These are phyloP conservation scores for Glaucopsyche alexis DNA, from an alignment of 2,888 invertebrate species.

Conservation along the genomic window DNA sequence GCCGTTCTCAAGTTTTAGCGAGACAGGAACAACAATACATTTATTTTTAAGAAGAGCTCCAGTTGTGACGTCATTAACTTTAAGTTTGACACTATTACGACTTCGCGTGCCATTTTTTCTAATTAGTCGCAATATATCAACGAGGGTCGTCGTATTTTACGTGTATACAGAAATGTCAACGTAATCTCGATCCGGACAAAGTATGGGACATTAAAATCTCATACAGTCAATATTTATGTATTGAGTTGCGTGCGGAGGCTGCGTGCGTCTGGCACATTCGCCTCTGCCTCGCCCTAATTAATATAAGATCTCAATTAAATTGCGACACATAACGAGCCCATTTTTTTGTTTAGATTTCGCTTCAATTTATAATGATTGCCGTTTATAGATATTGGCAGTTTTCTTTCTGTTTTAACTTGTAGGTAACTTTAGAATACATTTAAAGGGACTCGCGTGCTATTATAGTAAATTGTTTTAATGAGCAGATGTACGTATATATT, in stretches of 20 bases:
- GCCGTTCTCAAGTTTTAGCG: no score
- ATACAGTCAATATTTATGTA: slow-evolving; percentile 44
- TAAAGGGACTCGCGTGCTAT: neutral
- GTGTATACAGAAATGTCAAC: slow-evolving; percentile 22
- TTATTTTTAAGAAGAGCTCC: no score
- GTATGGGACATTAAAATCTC: slow-evolving; percentile 38
- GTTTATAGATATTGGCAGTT: slow-evolving; percentile 9
- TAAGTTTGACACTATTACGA: neutral
- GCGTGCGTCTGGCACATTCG: slow-evolving; percentile 76
- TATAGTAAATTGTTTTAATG: slow-evolving; percentile 1
- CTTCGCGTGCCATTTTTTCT: slow-evolving; percentile 11
- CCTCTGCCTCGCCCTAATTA: slow-evolving; percentile 73
- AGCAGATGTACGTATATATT: neutral
- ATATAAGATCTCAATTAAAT: slow-evolving; percentile 81
- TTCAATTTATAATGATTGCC: slow-evolving; percentile 31
- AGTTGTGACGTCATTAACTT: no score
- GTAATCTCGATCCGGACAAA: slow-evolving; percentile 19
- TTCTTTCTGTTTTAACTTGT: slow-evolving; percentile 23
- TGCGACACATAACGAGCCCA: slow-evolving; percentile 73
- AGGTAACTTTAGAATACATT: slow-evolving; percentile 10
- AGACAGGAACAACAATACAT: no score
- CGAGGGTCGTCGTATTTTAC: slow-evolving; percentile 15
- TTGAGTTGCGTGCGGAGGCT: slow-evolving; percentile 51
- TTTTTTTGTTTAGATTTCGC: slow-evolving; percentile 55
- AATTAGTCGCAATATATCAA: neutral